phyloP scores from a whole-genome alignment of 2,113 vertebrate species.

The Amblyopsis rosae region DNA sequence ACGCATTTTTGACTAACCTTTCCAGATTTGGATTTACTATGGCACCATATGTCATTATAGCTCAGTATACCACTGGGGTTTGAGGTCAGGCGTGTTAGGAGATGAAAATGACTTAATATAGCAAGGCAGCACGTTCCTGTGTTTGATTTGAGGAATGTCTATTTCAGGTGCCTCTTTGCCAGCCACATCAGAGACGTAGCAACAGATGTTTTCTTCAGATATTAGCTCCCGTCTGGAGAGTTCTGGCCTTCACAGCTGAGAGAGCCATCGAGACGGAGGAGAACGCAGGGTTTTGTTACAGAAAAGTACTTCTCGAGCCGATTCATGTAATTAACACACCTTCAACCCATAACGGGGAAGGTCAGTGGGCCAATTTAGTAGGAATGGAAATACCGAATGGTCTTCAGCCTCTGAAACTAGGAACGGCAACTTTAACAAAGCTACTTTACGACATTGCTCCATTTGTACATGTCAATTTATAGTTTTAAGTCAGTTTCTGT shows the following conservation, averaged over 20 bases:
- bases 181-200: conserved; percentile 56
- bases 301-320: no score
- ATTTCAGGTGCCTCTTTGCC: conserved; percentile 71
- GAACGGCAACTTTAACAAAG: no score
- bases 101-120: conserved; percentile 63
- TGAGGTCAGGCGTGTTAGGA: conserved; percentile 52
- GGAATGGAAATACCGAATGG: no score
- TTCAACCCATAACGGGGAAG: no score
- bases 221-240: conserved; percentile 37
- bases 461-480: no score
- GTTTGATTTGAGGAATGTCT: conserved; percentile 68
- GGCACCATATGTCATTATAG: conserved; percentile 52
- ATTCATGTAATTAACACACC: no score
- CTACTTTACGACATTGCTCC: no score
- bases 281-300: neutral
- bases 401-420: no score
- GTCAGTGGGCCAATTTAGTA: no score
- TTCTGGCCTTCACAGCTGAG: conserved; percentile 49
- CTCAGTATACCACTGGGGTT: conserved; percentile 43
- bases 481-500: no score
- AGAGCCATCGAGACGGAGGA: neutral
- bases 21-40: conserved; percentile 30
- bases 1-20: conserved; percentile 38
- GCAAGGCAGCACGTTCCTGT: conserved; percentile 30
- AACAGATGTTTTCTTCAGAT: conserved; percentile 50